Conservation (phyloP, 2,113 vertebrate species). For the Malurus elegans region DNA sequence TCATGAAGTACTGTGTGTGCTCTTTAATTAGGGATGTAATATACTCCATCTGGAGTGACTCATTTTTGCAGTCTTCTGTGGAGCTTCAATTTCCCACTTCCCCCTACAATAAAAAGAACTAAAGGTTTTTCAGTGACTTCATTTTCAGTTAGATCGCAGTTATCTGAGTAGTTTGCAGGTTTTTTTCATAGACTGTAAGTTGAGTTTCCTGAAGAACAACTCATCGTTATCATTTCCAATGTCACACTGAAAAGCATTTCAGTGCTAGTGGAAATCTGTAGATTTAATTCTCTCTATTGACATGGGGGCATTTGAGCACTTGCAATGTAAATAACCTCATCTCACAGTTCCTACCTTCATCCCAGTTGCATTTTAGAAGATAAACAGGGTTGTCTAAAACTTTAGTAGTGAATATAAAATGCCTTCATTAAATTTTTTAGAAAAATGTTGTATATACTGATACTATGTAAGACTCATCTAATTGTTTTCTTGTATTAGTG, state of each 20-base stretch:
- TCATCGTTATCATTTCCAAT: not conserved
- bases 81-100: constrained; percentile 15
- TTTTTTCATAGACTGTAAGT: not conserved
- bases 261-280: not conserved
- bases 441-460: not conserved
- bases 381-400: not conserved
- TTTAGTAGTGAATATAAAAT: not conserved
- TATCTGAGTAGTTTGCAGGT: not conserved
- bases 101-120: not conserved
- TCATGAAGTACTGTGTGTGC: constrained; percentile 19
- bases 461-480: not conserved
- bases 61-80: constrained; percentile 50
- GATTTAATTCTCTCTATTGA: not conserved
- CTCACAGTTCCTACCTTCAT: not conserved
- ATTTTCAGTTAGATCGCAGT: not conserved
- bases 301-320: not conserved
- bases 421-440: not conserved
- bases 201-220: not conserved
- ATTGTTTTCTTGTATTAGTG: not conserved
- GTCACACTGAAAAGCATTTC: not conserved
- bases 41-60: constrained; percentile 60
- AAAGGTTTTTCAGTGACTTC: not conserved
- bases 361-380: not conserved
- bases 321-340: not conserved
- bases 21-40: constrained; percentile 68